Evolutionary conservation across 2,797 vertebrate species (phyloP), one percentile per base, ranked within the genome.

Genomic region (Cossypha polioptera): DNA sequence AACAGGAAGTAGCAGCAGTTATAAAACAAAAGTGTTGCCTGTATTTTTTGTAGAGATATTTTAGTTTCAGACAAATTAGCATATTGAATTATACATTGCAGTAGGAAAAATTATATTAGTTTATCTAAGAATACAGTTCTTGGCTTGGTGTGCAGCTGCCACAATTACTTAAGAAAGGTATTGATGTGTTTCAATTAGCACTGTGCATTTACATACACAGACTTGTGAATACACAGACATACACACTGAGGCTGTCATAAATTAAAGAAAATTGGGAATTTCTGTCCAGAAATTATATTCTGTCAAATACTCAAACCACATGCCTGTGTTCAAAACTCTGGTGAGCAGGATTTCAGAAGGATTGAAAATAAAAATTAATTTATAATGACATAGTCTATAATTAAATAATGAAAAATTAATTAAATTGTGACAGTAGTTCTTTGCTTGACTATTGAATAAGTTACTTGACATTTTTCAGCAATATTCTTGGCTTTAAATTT

Each of bases 361-460:
- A n/a, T 9, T 47, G 33, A 54, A 89, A 79, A 75, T 45, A 69
- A 73, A 90, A 76, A 67, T 26, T 74, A 63, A 93, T 90, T 84
- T 82, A 62, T 50, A 74, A 57, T 85, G 75, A 29, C 24, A 36
- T 2, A 31, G 20, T 54, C 62, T 53, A 22, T 68, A 74, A 62
- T 48, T 38, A 89, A 93, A 83, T 83, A 89, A 89, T 45, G 47
- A 74, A 79, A 79, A 84, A 88, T 26, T 67, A 87, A 89, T 92
- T 85, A 24, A 82, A 7, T 90, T 80, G 33, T 59, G 58, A 71
- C 53, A 58, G 75, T 31, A 55, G 75, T 72, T 87, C 53, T 83
- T 77, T 54, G 48, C 71, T 76, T 72, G 36, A 31, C 45, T 92
- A 40, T 50, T 79, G 53, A 74, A 36, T 76, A 61, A 69, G 28